These are phyloP conservation scores for Colletes gigas DNA, from an alignment of 1,140 invertebrate species.

Conservation along the genomic window DNA sequence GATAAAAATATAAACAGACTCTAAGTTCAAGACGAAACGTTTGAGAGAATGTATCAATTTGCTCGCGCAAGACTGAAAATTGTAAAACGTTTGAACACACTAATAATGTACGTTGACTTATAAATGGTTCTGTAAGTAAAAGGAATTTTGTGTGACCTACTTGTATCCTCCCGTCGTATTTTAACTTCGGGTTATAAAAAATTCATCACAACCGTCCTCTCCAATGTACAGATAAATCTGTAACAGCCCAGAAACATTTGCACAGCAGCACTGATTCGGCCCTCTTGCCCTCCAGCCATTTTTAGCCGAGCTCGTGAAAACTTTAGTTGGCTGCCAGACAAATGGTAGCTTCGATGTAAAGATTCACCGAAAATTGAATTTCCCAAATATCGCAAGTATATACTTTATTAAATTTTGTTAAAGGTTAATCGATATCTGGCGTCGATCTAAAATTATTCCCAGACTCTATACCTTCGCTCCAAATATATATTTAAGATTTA, in stretches of 20 bases:
- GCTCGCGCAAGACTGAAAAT: too few species aligned
- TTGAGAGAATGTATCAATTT: too few species aligned
- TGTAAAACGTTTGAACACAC: background rate
- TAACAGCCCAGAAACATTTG: background rate
- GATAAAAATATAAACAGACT: too few species aligned
- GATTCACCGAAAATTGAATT: too few species aligned
- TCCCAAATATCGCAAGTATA: too few species aligned
- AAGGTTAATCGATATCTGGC: too few species aligned
- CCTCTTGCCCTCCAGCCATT: background rate
- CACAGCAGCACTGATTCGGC: background rate
- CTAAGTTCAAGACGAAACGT: too few species aligned
- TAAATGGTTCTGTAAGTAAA: background rate
- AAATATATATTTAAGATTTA: too few species aligned
- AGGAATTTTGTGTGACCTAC: background rate
- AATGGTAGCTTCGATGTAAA: background rate
- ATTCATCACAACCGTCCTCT: background rate
- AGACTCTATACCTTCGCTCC: too few species aligned
- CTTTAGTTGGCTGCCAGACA: background rate
- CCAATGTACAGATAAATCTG: background rate
- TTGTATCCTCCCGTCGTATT: background rate
- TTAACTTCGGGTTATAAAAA: background rate
- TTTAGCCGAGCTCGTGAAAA: background rate
- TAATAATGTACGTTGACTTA: background rate
- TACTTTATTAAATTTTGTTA: too few species aligned
- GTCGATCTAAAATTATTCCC: too few species aligned